Evolutionary conservation across 2,113 vertebrate genomes (phyloP).

Genomic region (Bambusicola thoracicus): DNA sequence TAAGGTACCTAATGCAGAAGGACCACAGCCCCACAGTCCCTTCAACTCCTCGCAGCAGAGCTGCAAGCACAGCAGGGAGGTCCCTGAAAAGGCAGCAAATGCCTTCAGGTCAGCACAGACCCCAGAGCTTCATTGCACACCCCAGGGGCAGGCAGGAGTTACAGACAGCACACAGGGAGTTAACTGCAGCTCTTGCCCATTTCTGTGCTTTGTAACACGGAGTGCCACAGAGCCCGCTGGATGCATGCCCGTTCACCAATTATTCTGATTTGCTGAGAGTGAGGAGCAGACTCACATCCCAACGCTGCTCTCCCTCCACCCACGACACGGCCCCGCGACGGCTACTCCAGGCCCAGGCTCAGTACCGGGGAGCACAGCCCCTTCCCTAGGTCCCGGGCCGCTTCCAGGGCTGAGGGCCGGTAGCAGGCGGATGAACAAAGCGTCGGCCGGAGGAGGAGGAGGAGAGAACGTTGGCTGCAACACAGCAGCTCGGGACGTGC

Average conservation of each 20-base stretch:
- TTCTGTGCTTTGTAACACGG: slow-evolving; percentile 48
- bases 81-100: background rate
- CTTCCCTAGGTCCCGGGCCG: background rate
- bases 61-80: background rate
- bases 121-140: background rate
- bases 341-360: background rate
- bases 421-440: slow-evolving; percentile 21
- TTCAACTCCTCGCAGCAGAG: background rate
- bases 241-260: slow-evolving; percentile 24
- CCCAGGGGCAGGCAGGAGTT: background rate
- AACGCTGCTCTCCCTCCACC: background rate
- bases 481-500: slow-evolving; percentile 23
- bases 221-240: background rate
- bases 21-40: background rate
- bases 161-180: background rate
- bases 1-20: background rate
- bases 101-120: background rate
- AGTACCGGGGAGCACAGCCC: background rate
- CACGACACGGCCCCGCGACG: background rate
- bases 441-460: background rate
- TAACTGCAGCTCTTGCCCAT: slow-evolving; percentile 8
- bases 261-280: background rate
- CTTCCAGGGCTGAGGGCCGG: too few relatives aligned
- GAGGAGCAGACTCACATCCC: slow-evolving; percentile 12
- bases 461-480: background rate